A percentile compares a stretch with the other conserved stretches of the same genome.
Evolutionary conservation across 2,888 invertebrate species (phyloP).

Genomic region (Lissocephala sabroskyi): DNA sequence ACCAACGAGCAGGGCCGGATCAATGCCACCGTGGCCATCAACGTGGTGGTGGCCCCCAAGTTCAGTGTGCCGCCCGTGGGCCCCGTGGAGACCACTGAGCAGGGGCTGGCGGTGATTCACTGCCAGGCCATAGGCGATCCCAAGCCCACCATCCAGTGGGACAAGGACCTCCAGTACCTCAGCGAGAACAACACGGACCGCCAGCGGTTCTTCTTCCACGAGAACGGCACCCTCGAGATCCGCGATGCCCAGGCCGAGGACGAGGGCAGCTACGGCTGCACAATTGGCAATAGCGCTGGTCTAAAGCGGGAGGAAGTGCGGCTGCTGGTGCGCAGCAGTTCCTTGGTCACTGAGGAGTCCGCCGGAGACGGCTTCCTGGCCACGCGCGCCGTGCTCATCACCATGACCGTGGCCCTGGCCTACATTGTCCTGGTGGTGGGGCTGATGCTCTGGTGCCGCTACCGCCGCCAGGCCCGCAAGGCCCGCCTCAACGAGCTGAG

Average conservation of each 20-base stretch:
- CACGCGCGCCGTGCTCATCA: slow-evolving; percentile 92
- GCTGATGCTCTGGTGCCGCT: slow-evolving; percentile 92
- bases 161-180: slow-evolving; percentile 81
- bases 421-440: slow-evolving; percentile 94
- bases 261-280: slow-evolving; percentile 92
- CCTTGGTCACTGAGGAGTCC: slow-evolving; percentile 70
- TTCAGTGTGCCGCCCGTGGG: slow-evolving; percentile 83
- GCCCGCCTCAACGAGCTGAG: slow-evolving; percentile 74
- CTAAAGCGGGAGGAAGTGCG: slow-evolving; percentile 85
- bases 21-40: slow-evolving; percentile 85
- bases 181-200: slow-evolving; percentile 72
- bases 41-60: slow-evolving; percentile 89
- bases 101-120: slow-evolving; percentile 82
- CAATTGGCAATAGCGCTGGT: slow-evolving; percentile 95
- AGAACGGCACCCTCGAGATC: slow-evolving; percentile 88
- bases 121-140: slow-evolving; percentile 93
- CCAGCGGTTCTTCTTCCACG: slow-evolving; percentile 77
- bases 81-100: slow-evolving; percentile 83
- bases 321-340: slow-evolving; percentile 82
- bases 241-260: slow-evolving; percentile 83
- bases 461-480: slow-evolving; percentile 76
- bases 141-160: slow-evolving; percentile 92
- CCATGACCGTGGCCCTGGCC: slow-evolving; percentile 91
- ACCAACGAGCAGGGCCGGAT: slow-evolving; percentile 85
- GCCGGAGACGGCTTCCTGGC: slow-evolving; percentile 82